Evolutionary conservation across 2,888 invertebrate genomes (phyloP).

Genomic region (Pteria penguin): DNA sequence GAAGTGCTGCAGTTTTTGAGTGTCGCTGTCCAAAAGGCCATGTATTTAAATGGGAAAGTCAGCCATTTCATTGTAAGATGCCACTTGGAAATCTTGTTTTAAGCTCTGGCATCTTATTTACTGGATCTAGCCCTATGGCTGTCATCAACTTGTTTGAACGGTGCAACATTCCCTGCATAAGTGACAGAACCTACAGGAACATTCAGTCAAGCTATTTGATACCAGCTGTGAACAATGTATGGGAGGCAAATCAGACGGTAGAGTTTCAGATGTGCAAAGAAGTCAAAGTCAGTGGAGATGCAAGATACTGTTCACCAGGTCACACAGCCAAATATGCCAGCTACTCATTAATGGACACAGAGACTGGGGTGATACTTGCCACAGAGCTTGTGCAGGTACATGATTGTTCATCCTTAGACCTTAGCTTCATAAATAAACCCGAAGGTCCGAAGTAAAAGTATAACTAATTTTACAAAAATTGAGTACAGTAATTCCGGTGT

Average conservation of each 20-base stretch:
- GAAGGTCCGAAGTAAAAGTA: no score
- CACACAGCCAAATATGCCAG: conserved; percentile 25
- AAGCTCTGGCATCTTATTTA: not conserved
- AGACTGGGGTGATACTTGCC: not conserved
- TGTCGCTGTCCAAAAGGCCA: not conserved
- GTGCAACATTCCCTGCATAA: not conserved
- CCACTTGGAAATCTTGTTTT: not conserved
- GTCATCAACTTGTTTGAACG: not conserved
- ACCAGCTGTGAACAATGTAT: not conserved
- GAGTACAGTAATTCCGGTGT: not conserved
- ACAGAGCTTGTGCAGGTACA: conserved; percentile 30
- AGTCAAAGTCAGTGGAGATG: conserved; percentile 22
- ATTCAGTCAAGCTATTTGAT: not conserved
- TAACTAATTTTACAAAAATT: not conserved
- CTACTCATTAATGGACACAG: conserved; percentile 20
- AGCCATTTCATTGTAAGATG: not conserved
- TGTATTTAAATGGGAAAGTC: not conserved
- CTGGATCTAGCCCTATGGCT: not conserved
- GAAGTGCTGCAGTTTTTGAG: not conserved
- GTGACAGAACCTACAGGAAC: not conserved
- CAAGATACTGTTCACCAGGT: conserved; percentile 26
- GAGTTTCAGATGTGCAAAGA: not conserved
- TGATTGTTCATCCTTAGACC: not conserved
- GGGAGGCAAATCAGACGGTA: not conserved
- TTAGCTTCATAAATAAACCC: no score